Evolutionary conservation across 2,888 invertebrate genomes (phyloP).

Genomic region (Liposcelis brunnea): DNA sequence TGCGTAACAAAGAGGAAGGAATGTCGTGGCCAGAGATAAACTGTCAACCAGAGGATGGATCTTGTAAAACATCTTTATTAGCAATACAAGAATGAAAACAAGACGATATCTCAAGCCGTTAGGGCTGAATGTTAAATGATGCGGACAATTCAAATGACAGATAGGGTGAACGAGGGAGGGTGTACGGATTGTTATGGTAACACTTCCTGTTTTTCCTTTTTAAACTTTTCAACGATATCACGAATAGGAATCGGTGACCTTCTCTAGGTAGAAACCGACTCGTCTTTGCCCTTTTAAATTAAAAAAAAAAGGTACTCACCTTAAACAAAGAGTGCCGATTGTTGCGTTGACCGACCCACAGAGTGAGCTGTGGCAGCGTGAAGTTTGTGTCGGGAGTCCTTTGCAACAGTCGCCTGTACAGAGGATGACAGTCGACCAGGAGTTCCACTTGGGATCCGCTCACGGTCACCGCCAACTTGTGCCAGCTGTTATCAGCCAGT

Average conservation of each 20-base stretch:
- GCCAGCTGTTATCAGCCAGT: slow-evolving; percentile 77
- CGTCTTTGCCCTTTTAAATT: no score
- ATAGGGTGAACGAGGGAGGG: background rate
- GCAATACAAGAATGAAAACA: no score
- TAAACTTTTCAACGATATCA: no score
- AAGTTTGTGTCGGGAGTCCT: slow-evolving; percentile 59
- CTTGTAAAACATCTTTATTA: no score
- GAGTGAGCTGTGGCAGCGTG: slow-evolving; percentile 49
- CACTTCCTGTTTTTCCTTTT: slow-evolving; percentile 1
- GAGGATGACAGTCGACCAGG: slow-evolving; percentile 70
- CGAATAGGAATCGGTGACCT: no score
- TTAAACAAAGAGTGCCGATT: slow-evolving; percentile 72
- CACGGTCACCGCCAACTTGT: slow-evolving; percentile 66
- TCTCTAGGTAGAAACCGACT: no score
- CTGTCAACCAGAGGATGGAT: no score
- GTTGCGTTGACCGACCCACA: slow-evolving; percentile 80
- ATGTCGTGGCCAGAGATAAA: no score
- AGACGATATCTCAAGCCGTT: no score
- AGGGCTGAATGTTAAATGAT: no score
- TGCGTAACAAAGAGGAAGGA: no score
- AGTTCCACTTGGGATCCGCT: slow-evolving; percentile 70
- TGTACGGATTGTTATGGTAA: slow-evolving; percentile 7
- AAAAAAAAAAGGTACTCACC: slow-evolving; percentile 33
- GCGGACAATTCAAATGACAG: no score
- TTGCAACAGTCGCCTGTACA: slow-evolving; percentile 57